Conservation (phyloP, 2,888 invertebrate species). For the Leucophenga montana region DNA sequence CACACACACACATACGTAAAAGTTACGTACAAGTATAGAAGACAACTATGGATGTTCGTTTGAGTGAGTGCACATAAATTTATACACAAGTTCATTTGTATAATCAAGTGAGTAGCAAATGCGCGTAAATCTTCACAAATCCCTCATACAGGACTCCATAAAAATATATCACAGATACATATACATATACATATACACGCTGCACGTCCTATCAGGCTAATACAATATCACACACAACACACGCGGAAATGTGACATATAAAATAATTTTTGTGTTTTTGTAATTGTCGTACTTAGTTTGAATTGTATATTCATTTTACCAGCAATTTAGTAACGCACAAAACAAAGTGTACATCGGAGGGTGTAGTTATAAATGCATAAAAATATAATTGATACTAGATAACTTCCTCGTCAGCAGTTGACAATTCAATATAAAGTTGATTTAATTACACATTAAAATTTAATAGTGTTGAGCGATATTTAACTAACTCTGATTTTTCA, state of each 20-base stretch:
- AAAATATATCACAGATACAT: background rate
- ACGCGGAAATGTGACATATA: background rate
- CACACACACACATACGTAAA: background rate
- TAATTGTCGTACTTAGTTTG: too few species aligned
- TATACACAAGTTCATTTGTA: slow-evolving; percentile 8
- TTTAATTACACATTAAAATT: too few species aligned
- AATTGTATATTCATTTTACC: too few species aligned
- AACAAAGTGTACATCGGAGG: too few species aligned
- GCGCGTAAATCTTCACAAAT: slow-evolving; percentile 60
- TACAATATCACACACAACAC: background rate
- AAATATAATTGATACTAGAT: too few species aligned
- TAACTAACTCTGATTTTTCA: too few species aligned
- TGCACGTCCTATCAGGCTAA: background rate
- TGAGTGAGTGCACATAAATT: slow-evolving; percentile 9
- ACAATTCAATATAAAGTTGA: too few species aligned
- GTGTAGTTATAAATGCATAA: too few species aligned
- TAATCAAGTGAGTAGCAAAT: slow-evolving; percentile 14
- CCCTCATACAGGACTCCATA: slow-evolving; percentile 40
- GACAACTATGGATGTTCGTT: background rate
- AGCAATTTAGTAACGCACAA: too few species aligned
- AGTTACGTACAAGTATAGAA: background rate
- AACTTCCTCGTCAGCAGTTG: too few species aligned
- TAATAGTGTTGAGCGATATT: too few species aligned
- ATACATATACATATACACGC: background rate
- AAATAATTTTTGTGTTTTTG: too few species aligned